Evolutionary conservation across 2,888 invertebrate species (phyloP).

Genomic region (Rhimphoctona megacephalus): DNA sequence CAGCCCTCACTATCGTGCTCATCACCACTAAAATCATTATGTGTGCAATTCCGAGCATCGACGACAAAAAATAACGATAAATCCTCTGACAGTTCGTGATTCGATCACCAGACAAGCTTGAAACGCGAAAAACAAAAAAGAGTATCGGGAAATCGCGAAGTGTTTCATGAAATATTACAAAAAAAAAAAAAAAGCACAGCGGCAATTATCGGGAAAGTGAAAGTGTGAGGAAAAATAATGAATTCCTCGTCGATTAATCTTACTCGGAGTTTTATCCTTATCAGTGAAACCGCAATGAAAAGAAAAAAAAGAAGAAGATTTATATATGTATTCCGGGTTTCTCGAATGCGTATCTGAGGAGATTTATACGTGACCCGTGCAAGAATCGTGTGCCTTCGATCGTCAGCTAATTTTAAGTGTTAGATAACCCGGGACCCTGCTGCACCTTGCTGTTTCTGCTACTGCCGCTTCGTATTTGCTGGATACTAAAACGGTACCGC

Average conservation of each 20-base stretch:
- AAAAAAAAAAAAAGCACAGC: conserved; percentile 16
- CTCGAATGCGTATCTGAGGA: conserved; percentile 17
- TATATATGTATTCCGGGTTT: conserved; percentile 27
- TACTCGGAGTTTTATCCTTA: conserved; percentile 24
- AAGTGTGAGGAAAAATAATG: conserved; percentile 54
- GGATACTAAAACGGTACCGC: conserved; percentile 71
- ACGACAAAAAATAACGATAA: conserved; percentile 40
- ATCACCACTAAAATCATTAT: conserved; percentile 50
- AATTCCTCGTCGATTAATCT: conserved; percentile 20
- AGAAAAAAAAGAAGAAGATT: conserved; percentile 1
- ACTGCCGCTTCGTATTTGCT: conserved; percentile 56
- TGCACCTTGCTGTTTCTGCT: conserved; percentile 42
- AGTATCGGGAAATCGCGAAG: conserved; percentile 31
- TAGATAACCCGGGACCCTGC: conserved; percentile 81
- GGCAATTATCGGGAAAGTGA: conserved; percentile 59
- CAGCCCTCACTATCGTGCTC: conserved; percentile 54
- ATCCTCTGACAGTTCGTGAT: conserved; percentile 49
- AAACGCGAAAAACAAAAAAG: conserved; percentile 22
- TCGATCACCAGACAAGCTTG: conserved; percentile 19
- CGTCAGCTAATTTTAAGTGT: conserved; percentile 83
- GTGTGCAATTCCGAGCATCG: conserved; percentile 45
- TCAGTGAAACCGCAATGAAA: conserved; percentile 48
- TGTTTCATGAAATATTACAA: conserved; percentile 38
- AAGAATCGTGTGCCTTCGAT: conserved; percentile 73
- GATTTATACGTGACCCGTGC: conserved; percentile 65